phyloP scores from a whole-genome alignment of 2,797 vertebrate genomes.

The Microcaecilia unicolor region DNA sequence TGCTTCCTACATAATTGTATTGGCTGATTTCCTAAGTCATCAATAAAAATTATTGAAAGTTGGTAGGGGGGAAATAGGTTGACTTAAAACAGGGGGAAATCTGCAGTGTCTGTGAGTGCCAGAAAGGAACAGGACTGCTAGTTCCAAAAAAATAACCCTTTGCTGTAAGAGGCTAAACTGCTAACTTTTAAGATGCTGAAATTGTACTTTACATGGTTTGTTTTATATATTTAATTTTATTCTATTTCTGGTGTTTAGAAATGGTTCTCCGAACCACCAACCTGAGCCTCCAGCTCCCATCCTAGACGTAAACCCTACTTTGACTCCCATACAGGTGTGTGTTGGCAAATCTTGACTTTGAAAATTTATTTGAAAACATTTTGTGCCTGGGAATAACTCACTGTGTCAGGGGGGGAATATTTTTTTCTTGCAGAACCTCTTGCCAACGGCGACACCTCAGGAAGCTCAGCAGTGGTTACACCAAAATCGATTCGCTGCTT shows the following conservation, averaged over 20 bases:
- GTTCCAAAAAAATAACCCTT: accelerated
- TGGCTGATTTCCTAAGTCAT: too few relatives aligned
- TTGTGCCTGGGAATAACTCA: neutral
- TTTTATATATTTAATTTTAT: constrained; percentile 10
- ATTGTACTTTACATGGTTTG: neutral
- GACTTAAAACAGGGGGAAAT: too few relatives aligned
- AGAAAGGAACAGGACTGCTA: neutral
- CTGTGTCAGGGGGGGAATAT: too few relatives aligned
- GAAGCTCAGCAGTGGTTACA: constrained; percentile 95
- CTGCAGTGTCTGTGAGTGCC: too few relatives aligned
- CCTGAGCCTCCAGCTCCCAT: constrained; percentile 79
- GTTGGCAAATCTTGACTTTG: too few relatives aligned
- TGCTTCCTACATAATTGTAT: too few relatives aligned
- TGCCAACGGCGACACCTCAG: constrained; percentile 84
- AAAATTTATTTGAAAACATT: neutral
- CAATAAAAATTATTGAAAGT: too few relatives aligned
- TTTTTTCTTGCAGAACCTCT: constrained; percentile 68
- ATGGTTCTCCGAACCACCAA: constrained; percentile 85
- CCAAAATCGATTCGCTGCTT: constrained; percentile 88
- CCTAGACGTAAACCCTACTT: constrained; percentile 71
- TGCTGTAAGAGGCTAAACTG: too few relatives aligned
- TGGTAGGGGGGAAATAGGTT: too few relatives aligned
- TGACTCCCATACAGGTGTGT: constrained; percentile 15
- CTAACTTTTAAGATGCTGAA: too few relatives aligned
- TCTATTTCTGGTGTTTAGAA: constrained; percentile 51